These are phyloP conservation scores for Proterorhinus semilunaris DNA, from an alignment of 2,113 vertebrate species.

Conservation along the genomic window DNA sequence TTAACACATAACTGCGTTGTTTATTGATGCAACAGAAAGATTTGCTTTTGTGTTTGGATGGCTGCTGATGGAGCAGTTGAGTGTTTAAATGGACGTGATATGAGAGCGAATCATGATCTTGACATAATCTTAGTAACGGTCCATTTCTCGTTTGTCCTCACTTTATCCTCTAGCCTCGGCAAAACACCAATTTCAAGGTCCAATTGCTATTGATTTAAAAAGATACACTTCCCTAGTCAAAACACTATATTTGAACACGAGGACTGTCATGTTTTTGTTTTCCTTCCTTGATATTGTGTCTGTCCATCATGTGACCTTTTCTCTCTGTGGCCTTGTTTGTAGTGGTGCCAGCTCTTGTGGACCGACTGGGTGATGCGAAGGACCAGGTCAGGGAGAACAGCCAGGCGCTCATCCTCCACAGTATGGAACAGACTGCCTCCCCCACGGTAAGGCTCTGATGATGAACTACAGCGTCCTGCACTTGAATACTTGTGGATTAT, in stretches of 20 bases:
- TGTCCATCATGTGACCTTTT: neutral
- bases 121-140: constrained; percentile 43
- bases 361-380: constrained; percentile 93
- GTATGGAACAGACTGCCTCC: constrained; percentile 86
- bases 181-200: neutral
- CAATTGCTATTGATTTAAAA: neutral
- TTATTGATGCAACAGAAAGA: neutral
- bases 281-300: neutral
- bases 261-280: neutral
- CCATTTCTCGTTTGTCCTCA: constrained; percentile 45
- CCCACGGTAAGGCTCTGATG: constrained; percentile 82
- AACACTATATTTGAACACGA: neutral
- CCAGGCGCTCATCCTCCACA: constrained; percentile 85
- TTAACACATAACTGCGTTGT: neutral
- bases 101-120: constrained; percentile 28
- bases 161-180: neutral
- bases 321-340: neutral
- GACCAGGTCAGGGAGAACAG: constrained; percentile 96
- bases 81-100: constrained; percentile 31
- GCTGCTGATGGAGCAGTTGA: constrained; percentile 10
- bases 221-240: neutral
- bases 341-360: constrained; percentile 89
- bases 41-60: neutral
- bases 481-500: neutral
- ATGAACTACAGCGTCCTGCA: neutral